These are phyloP conservation scores for Archivesica marissinica DNA, from an alignment of 1,140 invertebrate genomes.

Conservation along the genomic window DNA sequence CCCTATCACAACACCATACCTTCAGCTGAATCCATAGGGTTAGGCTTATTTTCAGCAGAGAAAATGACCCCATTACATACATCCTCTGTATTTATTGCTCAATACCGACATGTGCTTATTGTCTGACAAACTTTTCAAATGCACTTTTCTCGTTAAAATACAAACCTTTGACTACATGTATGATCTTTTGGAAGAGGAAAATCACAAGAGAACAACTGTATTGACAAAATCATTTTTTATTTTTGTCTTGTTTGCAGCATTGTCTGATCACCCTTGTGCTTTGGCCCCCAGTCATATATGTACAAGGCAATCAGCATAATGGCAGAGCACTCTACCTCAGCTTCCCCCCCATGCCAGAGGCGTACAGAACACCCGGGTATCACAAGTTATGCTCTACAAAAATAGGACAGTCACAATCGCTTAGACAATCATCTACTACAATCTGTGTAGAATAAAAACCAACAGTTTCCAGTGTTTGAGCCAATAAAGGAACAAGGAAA, in stretches of 20 bases:
- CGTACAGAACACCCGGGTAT: constrained; percentile 63
- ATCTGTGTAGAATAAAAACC: constrained; percentile 67
- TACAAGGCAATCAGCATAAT: constrained; percentile 59
- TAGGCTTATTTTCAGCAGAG: no score
- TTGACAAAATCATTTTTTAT: constrained; percentile 67
- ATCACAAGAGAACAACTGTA: constrained; percentile 44
- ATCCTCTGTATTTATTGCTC: no score
- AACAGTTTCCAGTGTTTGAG: constrained; percentile 63
- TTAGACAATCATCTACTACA: constrained; percentile 69
- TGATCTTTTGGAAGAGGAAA: no score
- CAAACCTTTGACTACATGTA: no score
- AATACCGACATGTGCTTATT: no score
- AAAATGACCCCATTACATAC: no score
- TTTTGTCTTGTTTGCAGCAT: constrained; percentile 65
- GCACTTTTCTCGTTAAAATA: no score
- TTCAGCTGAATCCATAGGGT: no score
- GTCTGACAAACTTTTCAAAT: no score
- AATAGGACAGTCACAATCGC: constrained; percentile 70
- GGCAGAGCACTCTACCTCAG: constrained; percentile 37
- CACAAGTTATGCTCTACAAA: constrained; percentile 74
- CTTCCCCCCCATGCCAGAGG: constrained; percentile 42
- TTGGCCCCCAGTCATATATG: constrained; percentile 62
- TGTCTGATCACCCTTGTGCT: constrained; percentile 63
- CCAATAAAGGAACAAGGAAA: constrained; percentile 62
- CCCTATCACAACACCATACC: no score